Percentiles rank a stretch among this genome's conserved stretches.
These are phyloP conservation scores for Megamerina dolium DNA, from an alignment of 2,888 invertebrate species.

Conservation along the genomic window DNA sequence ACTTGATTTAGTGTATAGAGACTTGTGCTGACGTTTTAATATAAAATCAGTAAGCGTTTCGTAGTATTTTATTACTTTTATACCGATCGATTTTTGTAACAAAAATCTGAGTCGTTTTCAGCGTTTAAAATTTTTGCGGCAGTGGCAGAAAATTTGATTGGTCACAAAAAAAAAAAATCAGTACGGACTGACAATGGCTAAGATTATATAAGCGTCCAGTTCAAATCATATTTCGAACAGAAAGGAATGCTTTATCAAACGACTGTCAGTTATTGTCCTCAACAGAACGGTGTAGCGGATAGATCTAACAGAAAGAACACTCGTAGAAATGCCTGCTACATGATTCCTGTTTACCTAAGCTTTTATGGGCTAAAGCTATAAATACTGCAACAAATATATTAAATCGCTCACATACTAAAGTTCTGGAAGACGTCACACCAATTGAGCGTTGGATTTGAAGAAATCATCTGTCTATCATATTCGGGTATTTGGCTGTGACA, in stretches of 20 bases:
- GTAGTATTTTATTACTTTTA: too few relatives aligned
- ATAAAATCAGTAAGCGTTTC: too few relatives aligned
- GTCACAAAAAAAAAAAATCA: too few relatives aligned
- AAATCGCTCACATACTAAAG: background rate
- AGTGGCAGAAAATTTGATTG: too few relatives aligned
- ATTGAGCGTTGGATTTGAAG: background rate
- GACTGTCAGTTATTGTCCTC: background rate
- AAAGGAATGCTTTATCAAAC: background rate
- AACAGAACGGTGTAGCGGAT: background rate
- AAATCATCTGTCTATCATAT: background rate
- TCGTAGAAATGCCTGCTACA: background rate
- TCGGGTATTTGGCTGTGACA: background rate
- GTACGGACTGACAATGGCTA: too few relatives aligned
- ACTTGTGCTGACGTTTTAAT: too few relatives aligned
- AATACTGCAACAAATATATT: background rate
- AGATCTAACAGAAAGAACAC: slow-evolving; percentile 1
- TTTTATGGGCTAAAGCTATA: background rate
- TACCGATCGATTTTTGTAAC: too few relatives aligned
- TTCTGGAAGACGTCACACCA: background rate
- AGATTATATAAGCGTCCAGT: too few relatives aligned
- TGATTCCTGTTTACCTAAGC: background rate
- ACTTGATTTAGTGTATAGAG: too few relatives aligned
- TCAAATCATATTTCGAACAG: too few relatives aligned
- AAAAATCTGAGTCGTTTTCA: too few relatives aligned
- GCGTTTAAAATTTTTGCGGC: too few relatives aligned